Percentiles rank a stretch among this genome's conserved stretches.
Evolutionary conservation across 2,113 vertebrate species (phyloP).

Genomic region (Anhinga anhinga): DNA sequence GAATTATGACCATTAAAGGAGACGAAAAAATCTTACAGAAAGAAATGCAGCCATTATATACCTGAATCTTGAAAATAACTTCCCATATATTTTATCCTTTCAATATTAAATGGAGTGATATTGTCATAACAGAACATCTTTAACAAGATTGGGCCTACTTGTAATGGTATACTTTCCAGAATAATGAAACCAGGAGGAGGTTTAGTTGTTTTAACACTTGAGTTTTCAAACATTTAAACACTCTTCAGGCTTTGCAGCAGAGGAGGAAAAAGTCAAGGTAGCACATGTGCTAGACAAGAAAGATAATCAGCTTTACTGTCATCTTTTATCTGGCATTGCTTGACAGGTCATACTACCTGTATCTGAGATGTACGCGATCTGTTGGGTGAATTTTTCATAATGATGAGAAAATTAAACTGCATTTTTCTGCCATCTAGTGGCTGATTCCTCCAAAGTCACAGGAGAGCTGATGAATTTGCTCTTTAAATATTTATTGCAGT

Average conservation of each 20-base stretch:
- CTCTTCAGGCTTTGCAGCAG: neutral
- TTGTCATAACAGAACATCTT: neutral
- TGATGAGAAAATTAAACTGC: neutral
- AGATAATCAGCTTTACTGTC: neutral
- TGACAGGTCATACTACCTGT: neutral
- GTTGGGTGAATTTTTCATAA: neutral
- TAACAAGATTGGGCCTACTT: neutral
- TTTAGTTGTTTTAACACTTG: neutral
- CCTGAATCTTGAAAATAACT: neutral
- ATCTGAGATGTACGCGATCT: neutral
- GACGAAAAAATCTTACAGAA: neutral
- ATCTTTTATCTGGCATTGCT: neutral
- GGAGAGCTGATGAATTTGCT: neutral
- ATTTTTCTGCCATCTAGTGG: constrained; percentile 65
- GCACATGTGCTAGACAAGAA: neutral
- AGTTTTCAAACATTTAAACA: neutral
- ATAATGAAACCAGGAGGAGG: neutral
- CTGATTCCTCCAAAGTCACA: neutral
- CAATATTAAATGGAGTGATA: neutral
- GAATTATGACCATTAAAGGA: neutral
- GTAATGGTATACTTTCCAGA: neutral
- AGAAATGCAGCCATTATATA: neutral
- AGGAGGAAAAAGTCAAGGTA: neutral
- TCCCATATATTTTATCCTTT: neutral
- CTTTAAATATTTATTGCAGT: neutral